Base-by-base conservation (phyloP, 2,113 vertebrate species). In the Ceyx melanurus region DNA sequence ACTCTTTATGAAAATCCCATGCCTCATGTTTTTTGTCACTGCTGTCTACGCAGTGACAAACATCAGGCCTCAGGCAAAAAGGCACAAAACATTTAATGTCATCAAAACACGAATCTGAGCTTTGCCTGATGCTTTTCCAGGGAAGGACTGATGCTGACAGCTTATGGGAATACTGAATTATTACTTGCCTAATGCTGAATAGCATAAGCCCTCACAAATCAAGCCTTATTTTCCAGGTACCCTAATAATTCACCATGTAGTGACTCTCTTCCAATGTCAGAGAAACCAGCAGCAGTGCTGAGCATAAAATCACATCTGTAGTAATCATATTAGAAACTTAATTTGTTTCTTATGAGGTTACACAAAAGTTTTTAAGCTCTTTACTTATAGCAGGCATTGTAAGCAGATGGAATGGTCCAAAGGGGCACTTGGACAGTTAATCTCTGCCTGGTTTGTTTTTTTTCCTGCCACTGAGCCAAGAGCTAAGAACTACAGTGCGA, bases 201-300 rank as follows among this genome's bases (percentile, higher is more conserved):
- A 93, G 76, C 45, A 80, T 31, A 88, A 93, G 40, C 50, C 62
- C 74, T 82, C 89, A 89, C 66, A 96, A 90, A 92, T 89, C 74
- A 91, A 82, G 86, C 57, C 66, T 79, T 25, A 28, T 50, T 86
- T 93, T 91, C 74, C 80, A 91, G 89, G 35, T 75, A 64, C 51
- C 57, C 57, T 82, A 78, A 90, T 92, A 95, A 92, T 61, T 96
- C 93, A 79, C 42, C 2, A 0, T 4, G 26, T 2, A 65, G 28
- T 0, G 0, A 42, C 13, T 85, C 77, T 74, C 62, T 86, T 71
- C 65, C 1, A 2, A 8, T 29, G 61, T 40, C 62, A 66, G 43
- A 83, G 65, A 51, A 90, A 29, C 23, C 83, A 93, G 54, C 11
- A 48, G 45, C 6, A 86, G 45, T 20, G 35, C 53, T 37, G 75